Base-by-base conservation (phyloP, 2,113 vertebrate species). In the Guaruba guarouba region DNA sequence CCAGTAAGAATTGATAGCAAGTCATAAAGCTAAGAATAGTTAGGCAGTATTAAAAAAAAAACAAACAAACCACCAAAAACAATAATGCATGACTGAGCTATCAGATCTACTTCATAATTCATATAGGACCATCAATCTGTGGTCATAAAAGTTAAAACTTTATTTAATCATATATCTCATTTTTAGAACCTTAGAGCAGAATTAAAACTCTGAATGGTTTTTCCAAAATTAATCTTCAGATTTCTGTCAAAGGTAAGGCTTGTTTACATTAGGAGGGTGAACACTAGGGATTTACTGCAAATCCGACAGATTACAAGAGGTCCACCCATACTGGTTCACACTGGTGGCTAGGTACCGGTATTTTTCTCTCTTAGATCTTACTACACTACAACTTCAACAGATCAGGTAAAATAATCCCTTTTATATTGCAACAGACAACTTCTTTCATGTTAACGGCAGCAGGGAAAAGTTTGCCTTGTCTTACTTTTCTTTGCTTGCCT, bases 281-380 rank as follows among this genome's bases (percentile, higher is more conserved):
- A 54, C 19, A 20, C 13, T 25, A 27, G 2, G 14, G 1, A 10
- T 2, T 29, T 63, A 28, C 4, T 49, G 11, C 4, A 92, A 61
- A 76, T 59, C 28, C 20, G 39, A 3, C 4, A 16, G 6, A 18
- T 57, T 46, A 10, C 13, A 54, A 18, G n/a, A 80, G 17, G 14
- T 22, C 55, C 17, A 39, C 10, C 27, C 19, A 12, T 33, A 39
- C 3, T 2, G 2, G 23, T 15, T 57, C 24, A 48, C 19, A 22
- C 2, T 29, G 6, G 15, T 28, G 9, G 27, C 17, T 13, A 28
- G 6, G 4, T 43, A 12, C 74, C 4, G 1, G 8, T 41, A n/a
- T 29, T 59, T 59, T 44, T 35, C 8, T 33, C 20, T 89, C 46
- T 86, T 48, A 35, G 5, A n/a, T 29, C 2, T 83, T n/a, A 28